phyloP scores from a whole-genome alignment of 2,113 vertebrate species.

The Siniperca knerii region DNA sequence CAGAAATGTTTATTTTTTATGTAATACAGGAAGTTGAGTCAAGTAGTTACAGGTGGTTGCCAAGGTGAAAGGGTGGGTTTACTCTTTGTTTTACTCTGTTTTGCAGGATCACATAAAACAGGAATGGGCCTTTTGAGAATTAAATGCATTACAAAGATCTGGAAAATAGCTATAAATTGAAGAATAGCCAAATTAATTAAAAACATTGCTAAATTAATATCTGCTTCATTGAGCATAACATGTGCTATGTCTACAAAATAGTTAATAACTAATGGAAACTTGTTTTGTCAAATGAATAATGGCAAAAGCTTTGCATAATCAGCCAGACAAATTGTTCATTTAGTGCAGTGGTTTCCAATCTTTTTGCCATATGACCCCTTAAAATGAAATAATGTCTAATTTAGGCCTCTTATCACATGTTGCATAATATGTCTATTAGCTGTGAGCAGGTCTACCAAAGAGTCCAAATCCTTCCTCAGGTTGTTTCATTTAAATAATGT shows the following conservation, averaged over 20 bases:
- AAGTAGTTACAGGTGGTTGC: constrained; percentile 4
- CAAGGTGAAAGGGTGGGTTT: constrained; percentile 1
- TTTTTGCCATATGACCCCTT: background rate
- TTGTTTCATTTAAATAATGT: background rate
- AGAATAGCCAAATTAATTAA: constrained; percentile 11
- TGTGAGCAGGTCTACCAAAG: background rate
- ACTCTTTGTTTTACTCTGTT: constrained; percentile 5
- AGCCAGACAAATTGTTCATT: background rate
- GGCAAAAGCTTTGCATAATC: background rate
- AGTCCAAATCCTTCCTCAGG: background rate
- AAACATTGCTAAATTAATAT: constrained; percentile 1
- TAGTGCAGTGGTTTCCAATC: background rate
- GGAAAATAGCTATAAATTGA: background rate
- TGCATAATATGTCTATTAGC: background rate
- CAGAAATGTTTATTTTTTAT: background rate
- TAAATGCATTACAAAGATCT: background rate
- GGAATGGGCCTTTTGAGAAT: background rate
- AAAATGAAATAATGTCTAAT: background rate
- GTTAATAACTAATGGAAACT: constrained; percentile 1
- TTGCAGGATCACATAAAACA: constrained; percentile 8
- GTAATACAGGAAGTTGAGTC: background rate
- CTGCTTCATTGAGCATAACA: background rate
- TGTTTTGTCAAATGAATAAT: constrained; percentile 3
- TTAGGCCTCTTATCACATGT: background rate
- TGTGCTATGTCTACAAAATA: background rate